Evolutionary conservation across 1,140 invertebrate genomes (phyloP).

Genomic region (Zophobas morio): DNA sequence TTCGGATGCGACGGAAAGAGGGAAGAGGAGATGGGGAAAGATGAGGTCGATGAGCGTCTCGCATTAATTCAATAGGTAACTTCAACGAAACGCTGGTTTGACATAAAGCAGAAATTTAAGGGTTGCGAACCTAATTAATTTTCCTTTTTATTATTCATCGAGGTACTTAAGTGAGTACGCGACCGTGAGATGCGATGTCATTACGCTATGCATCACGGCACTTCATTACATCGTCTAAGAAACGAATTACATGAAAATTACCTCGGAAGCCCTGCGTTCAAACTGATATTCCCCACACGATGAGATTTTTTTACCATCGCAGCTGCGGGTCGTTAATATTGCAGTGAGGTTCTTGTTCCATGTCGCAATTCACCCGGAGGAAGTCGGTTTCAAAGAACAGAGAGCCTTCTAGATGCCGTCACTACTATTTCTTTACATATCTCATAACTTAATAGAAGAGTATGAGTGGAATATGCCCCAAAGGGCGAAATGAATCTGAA

Average conservation of each 20-base stretch:
- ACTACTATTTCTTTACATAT: no score
- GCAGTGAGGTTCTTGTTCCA: no score
- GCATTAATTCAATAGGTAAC: constrained; percentile 45
- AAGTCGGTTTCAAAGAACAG: no score
- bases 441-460: no score
- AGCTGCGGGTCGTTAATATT: background rate
- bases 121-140: constrained; percentile 52
- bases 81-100: constrained; percentile 31
- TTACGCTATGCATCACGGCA: constrained; percentile 48
- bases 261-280: constrained; percentile 29
- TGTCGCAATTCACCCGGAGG: no score
- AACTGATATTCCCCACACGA: constrained; percentile 32
- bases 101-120: constrained; percentile 49
- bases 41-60: constrained; percentile 27
- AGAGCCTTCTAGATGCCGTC: no score
- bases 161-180: constrained; percentile 49
- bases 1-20: constrained; percentile 8
- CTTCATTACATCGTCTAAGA: constrained; percentile 45
- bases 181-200: constrained; percentile 49
- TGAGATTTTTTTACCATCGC: constrained; percentile 13
- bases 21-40: background rate
- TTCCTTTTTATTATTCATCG: constrained; percentile 53
- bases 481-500: no score
- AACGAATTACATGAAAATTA: constrained; percentile 48
- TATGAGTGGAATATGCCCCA: no score